A percentile compares a stretch with the other conserved stretches of the same genome.
These are phyloP conservation scores for Oncorhynchus keta DNA, from an alignment of 2,113 vertebrate genomes.

Conservation along the genomic window DNA sequence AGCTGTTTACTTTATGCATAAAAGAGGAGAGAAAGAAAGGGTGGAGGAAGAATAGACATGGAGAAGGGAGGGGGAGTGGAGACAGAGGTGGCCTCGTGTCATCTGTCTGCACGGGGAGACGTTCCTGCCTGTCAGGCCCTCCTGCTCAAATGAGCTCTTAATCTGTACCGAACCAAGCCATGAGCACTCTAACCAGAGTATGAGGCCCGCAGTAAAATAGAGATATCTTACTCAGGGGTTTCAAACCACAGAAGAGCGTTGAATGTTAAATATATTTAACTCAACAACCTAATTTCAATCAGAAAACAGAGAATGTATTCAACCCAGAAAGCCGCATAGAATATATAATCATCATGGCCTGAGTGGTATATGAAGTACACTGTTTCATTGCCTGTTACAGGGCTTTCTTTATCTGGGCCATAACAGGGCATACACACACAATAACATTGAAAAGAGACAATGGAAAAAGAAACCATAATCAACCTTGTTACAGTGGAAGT, in stretches of 20 bases:
- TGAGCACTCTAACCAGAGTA: neutral
- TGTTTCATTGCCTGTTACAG: neutral
- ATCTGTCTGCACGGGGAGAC: neutral
- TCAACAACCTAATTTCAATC: neutral
- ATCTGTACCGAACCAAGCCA: neutral
- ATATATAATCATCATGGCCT: too few species aligned
- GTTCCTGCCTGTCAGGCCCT: neutral
- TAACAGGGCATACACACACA: neutral
- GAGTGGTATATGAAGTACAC: neutral
- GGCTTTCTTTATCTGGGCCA: neutral
- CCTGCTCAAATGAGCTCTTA: neutral
- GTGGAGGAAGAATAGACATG: neutral
- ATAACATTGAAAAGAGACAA: neutral
- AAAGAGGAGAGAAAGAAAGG: slow-evolving; percentile 49
- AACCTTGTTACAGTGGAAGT: neutral
- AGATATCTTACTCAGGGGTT: neutral
- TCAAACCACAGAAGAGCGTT: neutral
- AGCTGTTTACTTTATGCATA: slow-evolving; percentile 78
- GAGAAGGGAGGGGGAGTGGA: slow-evolving; percentile 13
- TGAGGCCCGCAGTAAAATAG: neutral
- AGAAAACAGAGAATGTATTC: neutral
- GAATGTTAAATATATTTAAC: neutral
- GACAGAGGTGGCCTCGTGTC: slow-evolving; percentile 6
- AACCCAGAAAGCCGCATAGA: neutral
- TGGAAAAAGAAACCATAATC: neutral